These are phyloP conservation scores for Drosophila parabipectinata DNA, from an alignment of 1,140 invertebrate species.

Conservation along the genomic window DNA sequence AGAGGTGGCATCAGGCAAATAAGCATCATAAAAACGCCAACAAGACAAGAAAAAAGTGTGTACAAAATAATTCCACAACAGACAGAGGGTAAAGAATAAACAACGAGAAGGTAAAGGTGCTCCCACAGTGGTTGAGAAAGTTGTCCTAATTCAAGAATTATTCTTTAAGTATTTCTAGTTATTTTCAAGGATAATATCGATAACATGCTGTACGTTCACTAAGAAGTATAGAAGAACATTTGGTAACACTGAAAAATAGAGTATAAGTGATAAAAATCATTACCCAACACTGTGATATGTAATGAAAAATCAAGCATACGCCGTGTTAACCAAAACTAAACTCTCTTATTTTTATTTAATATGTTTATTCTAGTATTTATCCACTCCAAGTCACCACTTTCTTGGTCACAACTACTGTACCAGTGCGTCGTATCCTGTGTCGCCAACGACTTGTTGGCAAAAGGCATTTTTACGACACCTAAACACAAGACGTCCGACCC, in stretches of 20 bases:
- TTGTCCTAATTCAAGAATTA: too few species aligned
- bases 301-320: background rate
- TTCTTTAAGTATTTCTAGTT: too few species aligned
- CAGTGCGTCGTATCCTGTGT: slow-evolving; percentile 40
- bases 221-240: too few species aligned
- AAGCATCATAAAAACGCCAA: slow-evolving; percentile 59
- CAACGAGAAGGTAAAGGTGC: slow-evolving; percentile 61
- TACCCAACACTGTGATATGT: too few species aligned
- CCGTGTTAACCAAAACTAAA: too few species aligned
- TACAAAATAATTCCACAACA: slow-evolving; percentile 77
- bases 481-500: slow-evolving; percentile 57
- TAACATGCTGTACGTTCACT: too few species aligned
- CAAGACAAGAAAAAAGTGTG: slow-evolving; percentile 62
- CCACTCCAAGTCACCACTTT: background rate
- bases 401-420: slow-evolving; percentile 38
- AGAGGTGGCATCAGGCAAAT: slow-evolving; percentile 36
- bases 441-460: slow-evolving; percentile 57
- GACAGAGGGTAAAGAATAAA: slow-evolving; percentile 70
- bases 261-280: too few species aligned
- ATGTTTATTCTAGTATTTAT: background rate
- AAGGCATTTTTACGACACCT: slow-evolving; percentile 73
- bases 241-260: too few species aligned
- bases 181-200: too few species aligned
- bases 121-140: slow-evolving; percentile 42
- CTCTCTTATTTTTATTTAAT: background rate